Evolutionary conservation across 2,113 vertebrate genomes (phyloP).

Genomic region (Chlamydotis undulata): DNA sequence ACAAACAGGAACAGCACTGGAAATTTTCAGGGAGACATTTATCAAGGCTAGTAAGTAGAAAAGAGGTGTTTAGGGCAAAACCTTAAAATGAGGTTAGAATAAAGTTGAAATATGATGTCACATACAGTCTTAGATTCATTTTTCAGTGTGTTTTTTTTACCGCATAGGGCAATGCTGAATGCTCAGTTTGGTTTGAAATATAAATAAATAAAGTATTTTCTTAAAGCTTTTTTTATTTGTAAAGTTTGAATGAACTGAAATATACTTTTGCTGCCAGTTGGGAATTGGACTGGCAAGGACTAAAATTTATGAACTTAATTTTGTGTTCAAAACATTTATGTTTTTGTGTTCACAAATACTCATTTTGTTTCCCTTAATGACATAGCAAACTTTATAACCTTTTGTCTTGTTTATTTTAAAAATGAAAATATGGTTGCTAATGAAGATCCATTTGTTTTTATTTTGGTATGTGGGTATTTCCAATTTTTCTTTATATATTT

Average conservation of each 20-base stretch:
- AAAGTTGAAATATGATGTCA: neutral
- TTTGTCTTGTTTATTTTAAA: neutral
- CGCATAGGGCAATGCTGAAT: neutral
- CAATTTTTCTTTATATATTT: neutral
- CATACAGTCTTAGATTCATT: neutral
- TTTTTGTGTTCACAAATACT: neutral
- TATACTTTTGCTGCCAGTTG: neutral
- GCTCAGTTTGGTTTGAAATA: neutral
- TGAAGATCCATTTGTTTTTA: neutral
- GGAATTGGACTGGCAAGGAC: neutral
- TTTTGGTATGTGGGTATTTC: neutral
- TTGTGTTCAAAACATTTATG: neutral
- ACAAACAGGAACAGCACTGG: neutral
- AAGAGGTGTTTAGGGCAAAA: neutral
- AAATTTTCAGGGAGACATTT: neutral
- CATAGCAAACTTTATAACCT: neutral
- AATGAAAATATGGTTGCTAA: neutral
- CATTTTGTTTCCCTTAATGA: neutral
- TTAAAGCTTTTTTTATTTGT: neutral
- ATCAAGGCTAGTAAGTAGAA: neutral
- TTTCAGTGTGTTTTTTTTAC: neutral
- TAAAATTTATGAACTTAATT: neutral
- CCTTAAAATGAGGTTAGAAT: neutral
- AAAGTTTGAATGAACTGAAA: neutral
- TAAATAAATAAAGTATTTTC: neutral